A percentile compares a stretch with the other conserved stretches of the same genome.
phyloP scores from a whole-genome alignment of 2,888 invertebrate species.

The Eurois occulta region DNA sequence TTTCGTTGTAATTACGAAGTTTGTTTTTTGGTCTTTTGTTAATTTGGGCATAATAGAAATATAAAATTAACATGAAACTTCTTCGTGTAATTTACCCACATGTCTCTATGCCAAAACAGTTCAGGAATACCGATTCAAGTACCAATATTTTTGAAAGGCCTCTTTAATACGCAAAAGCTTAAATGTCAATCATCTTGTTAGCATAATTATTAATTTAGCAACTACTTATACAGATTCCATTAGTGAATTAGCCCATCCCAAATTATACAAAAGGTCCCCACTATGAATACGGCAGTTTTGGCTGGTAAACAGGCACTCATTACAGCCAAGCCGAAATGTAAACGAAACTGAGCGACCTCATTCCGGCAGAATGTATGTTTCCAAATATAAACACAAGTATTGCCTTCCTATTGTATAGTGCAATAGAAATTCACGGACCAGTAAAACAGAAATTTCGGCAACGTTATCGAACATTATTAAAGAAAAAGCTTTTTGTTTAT shows the following conservation, averaged over 20 bases:
- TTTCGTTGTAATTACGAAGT: background rate
- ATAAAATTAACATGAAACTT: background rate
- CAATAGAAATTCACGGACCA: conserved; percentile 1
- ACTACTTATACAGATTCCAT: background rate
- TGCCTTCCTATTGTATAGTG: conserved; percentile 25
- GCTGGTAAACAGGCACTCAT: conserved; percentile 51
- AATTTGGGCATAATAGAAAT: background rate
- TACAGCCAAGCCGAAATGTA: conserved; percentile 46
- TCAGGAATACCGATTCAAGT: background rate
- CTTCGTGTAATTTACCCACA: background rate
- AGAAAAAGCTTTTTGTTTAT: background rate
- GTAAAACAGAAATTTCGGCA: background rate
- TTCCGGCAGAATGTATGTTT: conserved; percentile 44
- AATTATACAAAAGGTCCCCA: background rate
- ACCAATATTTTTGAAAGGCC: background rate
- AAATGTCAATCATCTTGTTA: background rate
- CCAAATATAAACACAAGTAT: conserved; percentile 49
- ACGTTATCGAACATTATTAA: background rate
- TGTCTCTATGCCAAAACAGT: background rate
- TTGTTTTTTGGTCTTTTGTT: background rate
- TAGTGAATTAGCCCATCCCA: background rate
- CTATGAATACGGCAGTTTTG: conserved; percentile 38
- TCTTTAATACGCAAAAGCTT: background rate
- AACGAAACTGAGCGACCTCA: conserved; percentile 52
- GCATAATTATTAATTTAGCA: background rate